phyloP scores from a whole-genome alignment of 2,888 invertebrate species.

The Cryptocephalus moraei region DNA sequence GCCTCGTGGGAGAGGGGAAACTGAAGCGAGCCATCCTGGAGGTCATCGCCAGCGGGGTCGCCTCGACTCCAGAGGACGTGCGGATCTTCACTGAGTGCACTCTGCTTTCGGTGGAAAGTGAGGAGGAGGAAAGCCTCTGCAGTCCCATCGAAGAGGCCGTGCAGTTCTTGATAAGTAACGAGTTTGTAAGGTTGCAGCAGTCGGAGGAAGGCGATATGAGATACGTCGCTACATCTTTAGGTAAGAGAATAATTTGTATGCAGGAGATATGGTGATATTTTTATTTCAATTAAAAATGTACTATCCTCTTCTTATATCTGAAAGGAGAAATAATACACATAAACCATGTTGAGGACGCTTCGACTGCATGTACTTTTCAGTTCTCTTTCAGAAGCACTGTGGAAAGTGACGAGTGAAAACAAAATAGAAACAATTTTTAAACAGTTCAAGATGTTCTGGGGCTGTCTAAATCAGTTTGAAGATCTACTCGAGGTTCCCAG shows the following conservation, averaged over 20 bases:
- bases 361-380: no score
- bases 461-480: no score
- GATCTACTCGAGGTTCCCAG: no score
- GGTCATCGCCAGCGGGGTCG: constrained; percentile 73
- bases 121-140: constrained; percentile 22
- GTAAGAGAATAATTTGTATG: constrained; percentile 6
- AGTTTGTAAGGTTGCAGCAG: constrained; percentile 63
- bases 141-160: constrained; percentile 49
- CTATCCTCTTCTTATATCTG: no score
- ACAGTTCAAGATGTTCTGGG: no score
- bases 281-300: no score
- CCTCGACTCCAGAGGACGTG: constrained; percentile 61
- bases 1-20: constrained; percentile 62
- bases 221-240: constrained; percentile 75
- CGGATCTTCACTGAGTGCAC: constrained; percentile 72
- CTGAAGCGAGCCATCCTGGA: constrained; percentile 66
- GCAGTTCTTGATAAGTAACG: constrained; percentile 64
- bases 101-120: constrained; percentile 45
- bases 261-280: no score
- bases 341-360: no score
- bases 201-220: constrained; percentile 39
- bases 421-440: no score
- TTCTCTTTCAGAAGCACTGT: no score
- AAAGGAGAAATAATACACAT: no score
- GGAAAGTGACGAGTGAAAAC: no score